These are phyloP conservation scores for Pseudois nayaur DNA, from an alignment of 2,113 vertebrate genomes.

Conservation along the genomic window DNA sequence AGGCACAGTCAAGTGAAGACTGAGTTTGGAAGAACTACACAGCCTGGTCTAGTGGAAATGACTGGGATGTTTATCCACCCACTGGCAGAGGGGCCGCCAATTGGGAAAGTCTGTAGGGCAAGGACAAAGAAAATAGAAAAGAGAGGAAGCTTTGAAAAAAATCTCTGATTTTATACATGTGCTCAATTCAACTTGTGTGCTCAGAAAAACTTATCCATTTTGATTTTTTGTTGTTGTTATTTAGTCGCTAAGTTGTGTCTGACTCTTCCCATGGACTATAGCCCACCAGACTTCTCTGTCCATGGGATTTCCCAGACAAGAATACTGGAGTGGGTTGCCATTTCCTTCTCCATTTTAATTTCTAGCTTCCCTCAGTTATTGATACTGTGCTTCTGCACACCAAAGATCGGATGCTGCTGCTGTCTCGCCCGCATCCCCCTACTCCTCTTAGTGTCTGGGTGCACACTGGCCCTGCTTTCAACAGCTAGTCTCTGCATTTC, in stretches of 20 bases:
- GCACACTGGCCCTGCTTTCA: not conserved
- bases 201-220: not conserved
- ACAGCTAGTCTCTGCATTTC: not conserved
- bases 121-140: not conserved
- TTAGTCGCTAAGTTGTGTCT: not conserved
- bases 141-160: not conserved
- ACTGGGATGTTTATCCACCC: not conserved
- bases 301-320: not conserved
- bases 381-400: not conserved
- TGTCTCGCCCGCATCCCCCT: not conserved
- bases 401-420: not conserved
- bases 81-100: not conserved
- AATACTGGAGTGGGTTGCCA: not conserved
- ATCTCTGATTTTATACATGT: not conserved
- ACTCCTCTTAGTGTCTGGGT: not conserved
- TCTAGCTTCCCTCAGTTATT: not conserved
- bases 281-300: not conserved
- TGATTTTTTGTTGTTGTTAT: not conserved
- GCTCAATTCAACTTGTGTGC: not conserved
- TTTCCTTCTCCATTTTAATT: not conserved
- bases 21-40: not conserved
- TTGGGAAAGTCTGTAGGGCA: not conserved
- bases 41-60: not conserved
- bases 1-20: not conserved
- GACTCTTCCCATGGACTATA: not conserved